These are phyloP conservation scores for Semicossyphus pulcher DNA, from an alignment of 2,113 vertebrate genomes.

Conservation along the genomic window DNA sequence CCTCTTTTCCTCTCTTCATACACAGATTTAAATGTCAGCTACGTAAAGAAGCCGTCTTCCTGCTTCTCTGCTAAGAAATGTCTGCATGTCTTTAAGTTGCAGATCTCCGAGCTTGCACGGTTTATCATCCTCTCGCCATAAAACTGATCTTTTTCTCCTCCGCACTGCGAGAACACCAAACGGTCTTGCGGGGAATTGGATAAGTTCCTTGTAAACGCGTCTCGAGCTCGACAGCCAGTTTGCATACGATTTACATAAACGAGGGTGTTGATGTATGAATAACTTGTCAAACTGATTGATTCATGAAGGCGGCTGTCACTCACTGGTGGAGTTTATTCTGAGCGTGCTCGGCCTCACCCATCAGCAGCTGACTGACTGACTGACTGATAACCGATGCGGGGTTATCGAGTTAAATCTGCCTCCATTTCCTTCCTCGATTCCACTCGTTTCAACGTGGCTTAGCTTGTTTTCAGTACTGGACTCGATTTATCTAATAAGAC, in stretches of 20 bases:
- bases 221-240: conserved; percentile 44
- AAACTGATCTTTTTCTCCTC: conserved; percentile 16
- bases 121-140: conserved; percentile 11
- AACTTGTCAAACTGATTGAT: conserved; percentile 70
- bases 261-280: conserved; percentile 68
- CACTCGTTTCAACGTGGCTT: neutral
- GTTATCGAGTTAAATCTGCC: conserved; percentile 6
- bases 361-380: conserved; percentile 21
- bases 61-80: neutral
- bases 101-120: neutral
- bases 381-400: conserved; percentile 29
- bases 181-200: conserved; percentile 21
- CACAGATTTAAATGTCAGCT: neutral
- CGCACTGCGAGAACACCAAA: conserved; percentile 15
- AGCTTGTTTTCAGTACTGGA: neutral
- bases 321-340: conserved; percentile 52
- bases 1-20: neutral
- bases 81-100: conserved; percentile 3
- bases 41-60: neutral
- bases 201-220: conserved; percentile 30
- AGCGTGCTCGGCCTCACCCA: conserved; percentile 37
- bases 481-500: conserved; percentile 6
- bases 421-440: neutral
- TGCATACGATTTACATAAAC: conserved; percentile 70
- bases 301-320: conserved; percentile 62